Evolutionary conservation across 2,113 vertebrate species (phyloP).

Genomic region (Neolamprologus falcicula): DNA sequence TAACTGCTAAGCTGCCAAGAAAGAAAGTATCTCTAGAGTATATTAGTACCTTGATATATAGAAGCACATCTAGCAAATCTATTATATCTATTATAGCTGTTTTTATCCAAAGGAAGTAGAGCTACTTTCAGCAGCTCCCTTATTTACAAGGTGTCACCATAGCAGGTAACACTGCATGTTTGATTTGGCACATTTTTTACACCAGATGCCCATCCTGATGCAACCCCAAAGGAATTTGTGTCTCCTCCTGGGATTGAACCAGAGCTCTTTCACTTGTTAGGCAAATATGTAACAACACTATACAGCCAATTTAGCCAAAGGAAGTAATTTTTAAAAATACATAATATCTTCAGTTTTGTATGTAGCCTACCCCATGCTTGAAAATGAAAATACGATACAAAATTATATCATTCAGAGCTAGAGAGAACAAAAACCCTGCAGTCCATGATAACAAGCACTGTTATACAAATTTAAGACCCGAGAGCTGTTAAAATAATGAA

Average conservation of each 20-base stretch:
- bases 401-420: background rate
- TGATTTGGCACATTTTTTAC: background rate
- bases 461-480: background rate
- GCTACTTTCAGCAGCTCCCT: background rate
- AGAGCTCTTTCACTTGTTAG: background rate
- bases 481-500: background rate
- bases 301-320: background rate
- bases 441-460: background rate
- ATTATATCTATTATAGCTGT: background rate
- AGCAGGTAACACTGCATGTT: background rate
- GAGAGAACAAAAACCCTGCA: background rate
- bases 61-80: background rate
- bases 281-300: background rate
- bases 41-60: background rate
- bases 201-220: background rate
- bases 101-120: background rate
- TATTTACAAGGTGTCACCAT: background rate
- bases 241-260: background rate
- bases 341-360: background rate
- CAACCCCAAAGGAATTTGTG: background rate
- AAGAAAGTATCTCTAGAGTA: background rate
- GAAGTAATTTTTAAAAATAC: background rate
- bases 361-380: background rate
- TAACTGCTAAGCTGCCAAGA: background rate
- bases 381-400: background rate